A percentile compares a stretch with the other conserved stretches of the same genome.
Conservation (phyloP, 2,888 invertebrate genomes). For the Pecten maximus region DNA sequence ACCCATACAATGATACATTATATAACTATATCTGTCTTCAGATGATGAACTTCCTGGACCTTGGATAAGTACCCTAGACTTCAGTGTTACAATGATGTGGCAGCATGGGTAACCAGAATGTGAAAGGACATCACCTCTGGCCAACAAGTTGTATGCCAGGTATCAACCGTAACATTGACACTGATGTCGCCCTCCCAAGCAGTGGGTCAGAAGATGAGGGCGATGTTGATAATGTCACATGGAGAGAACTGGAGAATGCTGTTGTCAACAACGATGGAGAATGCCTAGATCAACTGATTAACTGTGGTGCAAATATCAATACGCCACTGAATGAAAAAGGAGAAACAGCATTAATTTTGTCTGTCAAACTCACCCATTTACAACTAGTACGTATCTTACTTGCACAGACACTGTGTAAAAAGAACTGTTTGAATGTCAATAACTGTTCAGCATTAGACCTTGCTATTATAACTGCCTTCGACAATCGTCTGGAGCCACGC, state of each 20-base stretch:
- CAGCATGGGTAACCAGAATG: conserved; percentile 47
- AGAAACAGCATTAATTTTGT: conserved; percentile 72
- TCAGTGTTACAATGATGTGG: conserved; percentile 3
- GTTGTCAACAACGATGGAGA: conserved; percentile 44
- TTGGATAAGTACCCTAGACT: background rate
- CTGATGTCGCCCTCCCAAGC: background rate
- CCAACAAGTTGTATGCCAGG: conserved; percentile 46
- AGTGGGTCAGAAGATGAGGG: background rate
- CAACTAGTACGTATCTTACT: conserved; percentile 70
- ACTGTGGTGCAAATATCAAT: conserved; percentile 62
- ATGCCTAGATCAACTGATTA: conserved; percentile 37
- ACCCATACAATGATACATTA: too few relatives aligned
- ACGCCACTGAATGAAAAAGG: conserved; percentile 70
- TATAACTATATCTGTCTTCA: background rate
- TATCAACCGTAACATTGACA: conserved; percentile 23
- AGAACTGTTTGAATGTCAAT: conserved; percentile 68
- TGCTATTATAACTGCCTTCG: conserved; percentile 73
- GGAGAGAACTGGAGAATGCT: conserved; percentile 41
- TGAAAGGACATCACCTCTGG: conserved; percentile 47
- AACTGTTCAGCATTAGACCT: conserved; percentile 72
- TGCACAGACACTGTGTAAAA: conserved; percentile 61
- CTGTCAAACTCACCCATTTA: conserved; percentile 69
- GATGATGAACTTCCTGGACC: conserved; percentile 22
- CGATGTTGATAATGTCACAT: conserved; percentile 5
- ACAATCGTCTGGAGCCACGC: conserved; percentile 71